phyloP scores from a whole-genome alignment of 2,888 invertebrate genomes.

The Orthosia cruda region DNA sequence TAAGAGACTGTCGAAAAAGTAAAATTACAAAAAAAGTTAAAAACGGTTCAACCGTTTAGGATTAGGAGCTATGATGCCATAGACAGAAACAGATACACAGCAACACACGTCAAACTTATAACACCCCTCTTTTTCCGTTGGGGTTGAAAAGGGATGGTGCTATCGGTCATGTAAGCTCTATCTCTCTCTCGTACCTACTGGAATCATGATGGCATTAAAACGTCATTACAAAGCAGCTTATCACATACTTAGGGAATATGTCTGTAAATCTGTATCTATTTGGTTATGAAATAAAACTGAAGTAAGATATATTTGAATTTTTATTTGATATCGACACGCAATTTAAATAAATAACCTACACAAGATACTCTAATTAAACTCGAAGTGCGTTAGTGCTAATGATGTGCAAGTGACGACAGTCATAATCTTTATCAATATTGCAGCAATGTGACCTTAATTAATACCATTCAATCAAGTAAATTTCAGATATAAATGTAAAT shows the following conservation, averaged over 20 bases:
- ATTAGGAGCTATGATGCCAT: too few species aligned
- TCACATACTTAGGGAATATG: too few species aligned
- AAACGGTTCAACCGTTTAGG: too few species aligned
- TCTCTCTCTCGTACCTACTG: too few species aligned
- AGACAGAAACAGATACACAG: too few species aligned
- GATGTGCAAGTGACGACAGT: slow-evolving; percentile 2
- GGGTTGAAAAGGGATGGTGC: too few species aligned
- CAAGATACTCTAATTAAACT: neutral
- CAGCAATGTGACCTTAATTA: slow-evolving; percentile 3
- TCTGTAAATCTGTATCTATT: slow-evolving; percentile 17
- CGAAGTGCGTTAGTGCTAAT: neutral
- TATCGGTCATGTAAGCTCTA: too few species aligned
- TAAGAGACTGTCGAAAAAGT: too few species aligned
- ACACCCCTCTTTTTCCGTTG: too few species aligned
- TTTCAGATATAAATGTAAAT: neutral
- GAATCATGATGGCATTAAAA: neutral
- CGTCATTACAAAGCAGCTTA: neutral
- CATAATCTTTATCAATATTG: slow-evolving; percentile 4
- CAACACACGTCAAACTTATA: too few species aligned
- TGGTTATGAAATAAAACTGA: slow-evolving; percentile 54
- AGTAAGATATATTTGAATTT: slow-evolving; percentile 18
- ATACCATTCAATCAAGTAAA: neutral
- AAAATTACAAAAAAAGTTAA: too few species aligned
- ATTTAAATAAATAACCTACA: neutral
- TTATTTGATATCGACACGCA: slow-evolving; percentile 32